These are phyloP conservation scores for Tapirus terrestris DNA, from an alignment of 2,113 vertebrate genomes.

Conservation along the genomic window DNA sequence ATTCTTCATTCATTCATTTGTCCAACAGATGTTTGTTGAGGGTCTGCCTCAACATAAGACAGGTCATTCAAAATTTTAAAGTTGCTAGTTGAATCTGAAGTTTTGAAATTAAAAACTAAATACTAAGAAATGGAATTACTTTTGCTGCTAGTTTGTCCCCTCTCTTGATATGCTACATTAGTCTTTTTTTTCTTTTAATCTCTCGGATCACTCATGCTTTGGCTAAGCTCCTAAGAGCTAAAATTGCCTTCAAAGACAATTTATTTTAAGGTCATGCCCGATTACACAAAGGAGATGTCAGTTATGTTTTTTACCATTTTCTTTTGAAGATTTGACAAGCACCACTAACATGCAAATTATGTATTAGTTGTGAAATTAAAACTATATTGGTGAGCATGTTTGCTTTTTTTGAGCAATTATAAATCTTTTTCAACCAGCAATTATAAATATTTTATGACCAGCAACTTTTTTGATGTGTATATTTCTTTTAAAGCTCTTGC, in stretches of 20 bases:
- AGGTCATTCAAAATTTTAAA: background rate
- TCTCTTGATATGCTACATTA: background rate
- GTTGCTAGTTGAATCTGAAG: background rate
- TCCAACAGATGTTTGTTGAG: background rate
- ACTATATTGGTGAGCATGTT: background rate
- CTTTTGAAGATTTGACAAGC: background rate
- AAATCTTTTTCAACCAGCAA: background rate
- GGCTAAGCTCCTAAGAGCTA: slow-evolving; percentile 71
- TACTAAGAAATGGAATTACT: background rate
- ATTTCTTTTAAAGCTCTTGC: background rate
- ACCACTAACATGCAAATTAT: background rate
- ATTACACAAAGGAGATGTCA: slow-evolving; percentile 65
- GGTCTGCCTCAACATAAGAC: background rate
- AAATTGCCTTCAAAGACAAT: slow-evolving; percentile 64
- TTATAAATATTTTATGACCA: background rate
- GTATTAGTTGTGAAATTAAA: background rate
- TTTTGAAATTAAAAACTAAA: slow-evolving; percentile 17
- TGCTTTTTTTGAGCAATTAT: background rate
- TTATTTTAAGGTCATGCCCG: slow-evolving; percentile 75
- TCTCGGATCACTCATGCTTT: slow-evolving; percentile 75
- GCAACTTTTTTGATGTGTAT: background rate
- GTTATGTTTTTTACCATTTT: background rate
- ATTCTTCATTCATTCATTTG: background rate
- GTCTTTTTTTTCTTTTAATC: slow-evolving; percentile 54
- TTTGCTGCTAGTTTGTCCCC: background rate